These are phyloP conservation scores for Smithornis capensis DNA, from an alignment of 2,113 vertebrate species.

Conservation along the genomic window DNA sequence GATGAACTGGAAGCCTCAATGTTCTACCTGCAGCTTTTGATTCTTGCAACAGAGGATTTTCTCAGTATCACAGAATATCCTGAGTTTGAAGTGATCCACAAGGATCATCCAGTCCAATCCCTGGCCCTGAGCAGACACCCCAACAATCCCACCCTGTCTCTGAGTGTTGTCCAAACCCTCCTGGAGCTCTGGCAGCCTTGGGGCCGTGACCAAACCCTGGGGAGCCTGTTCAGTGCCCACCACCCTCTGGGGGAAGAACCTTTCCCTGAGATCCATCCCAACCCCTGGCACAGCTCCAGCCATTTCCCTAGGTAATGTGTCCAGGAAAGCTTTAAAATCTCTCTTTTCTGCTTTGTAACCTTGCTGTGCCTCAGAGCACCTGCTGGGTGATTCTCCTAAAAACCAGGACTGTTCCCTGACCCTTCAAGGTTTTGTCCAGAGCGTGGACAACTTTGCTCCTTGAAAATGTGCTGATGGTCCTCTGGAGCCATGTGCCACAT, in stretches of 20 bases:
- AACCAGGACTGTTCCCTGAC: neutral
- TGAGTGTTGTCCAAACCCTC: neutral
- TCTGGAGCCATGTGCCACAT: neutral
- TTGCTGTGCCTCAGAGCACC: neutral
- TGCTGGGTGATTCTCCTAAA: neutral
- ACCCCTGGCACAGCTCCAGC: neutral
- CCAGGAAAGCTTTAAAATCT: neutral
- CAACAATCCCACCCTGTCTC: neutral
- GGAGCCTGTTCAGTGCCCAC: neutral
- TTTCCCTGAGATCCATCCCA: neutral
- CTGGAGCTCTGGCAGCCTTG: neutral
- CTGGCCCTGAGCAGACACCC: neutral
- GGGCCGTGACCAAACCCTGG: neutral
- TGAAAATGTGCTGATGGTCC: neutral
- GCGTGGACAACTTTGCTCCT: neutral
- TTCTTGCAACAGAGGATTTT: neutral
- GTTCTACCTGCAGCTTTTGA: neutral
- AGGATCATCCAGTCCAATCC: accelerated
- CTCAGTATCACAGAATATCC: neutral
- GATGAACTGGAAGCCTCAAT: neutral
- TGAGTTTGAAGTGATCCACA: accelerated
- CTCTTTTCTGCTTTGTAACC: neutral
- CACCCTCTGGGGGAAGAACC: neutral
- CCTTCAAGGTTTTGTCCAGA: neutral
- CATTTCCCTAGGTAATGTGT: neutral